A percentile compares a stretch with the other conserved stretches of the same genome.
Conservation (phyloP, 2,888 invertebrate species). For the Hypomecis punctinalis region DNA sequence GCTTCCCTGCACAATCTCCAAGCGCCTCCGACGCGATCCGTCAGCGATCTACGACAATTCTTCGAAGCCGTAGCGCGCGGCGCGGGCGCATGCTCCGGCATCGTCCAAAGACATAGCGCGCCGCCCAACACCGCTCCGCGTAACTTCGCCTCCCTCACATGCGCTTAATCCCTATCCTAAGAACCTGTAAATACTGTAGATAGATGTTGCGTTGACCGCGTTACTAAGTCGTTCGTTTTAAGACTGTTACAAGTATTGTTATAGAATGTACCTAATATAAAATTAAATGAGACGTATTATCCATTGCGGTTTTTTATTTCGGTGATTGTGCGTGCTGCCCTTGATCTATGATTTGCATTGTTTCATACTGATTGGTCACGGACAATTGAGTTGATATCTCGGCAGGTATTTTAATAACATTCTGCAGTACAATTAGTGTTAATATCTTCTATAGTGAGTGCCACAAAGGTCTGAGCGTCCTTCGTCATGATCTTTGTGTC, state of each 20-base stretch:
- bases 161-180: conserved; percentile 61
- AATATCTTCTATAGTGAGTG: conserved; percentile 39
- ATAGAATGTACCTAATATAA: conserved; percentile 79
- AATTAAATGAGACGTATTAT: conserved; percentile 65
- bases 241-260: conserved; percentile 85
- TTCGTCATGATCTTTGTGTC: conserved; percentile 47
- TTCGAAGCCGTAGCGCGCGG: conserved; percentile 87
- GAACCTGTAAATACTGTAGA: conserved; percentile 75
- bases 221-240: conserved; percentile 82
- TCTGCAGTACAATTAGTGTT: conserved; percentile 28
- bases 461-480: conserved; percentile 54
- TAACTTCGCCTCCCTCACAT: conserved; percentile 73
- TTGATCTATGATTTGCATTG: conserved; percentile 46
- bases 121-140: conserved; percentile 70
- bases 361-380: conserved; percentile 42
- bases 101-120: conserved; percentile 68
- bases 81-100: conserved; percentile 60
- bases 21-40: conserved; percentile 82
- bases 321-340: conserved; percentile 35
- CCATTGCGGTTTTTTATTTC: conserved; percentile 37
- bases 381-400: conserved; percentile 38
- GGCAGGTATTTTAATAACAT: conserved; percentile 42
- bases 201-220: conserved; percentile 74
- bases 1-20: conserved; percentile 88
- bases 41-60: conserved; percentile 89